Percentiles rank a stretch among this genome's conserved stretches.
These are phyloP conservation scores for human (Homo sapiens) DNA, from an alignment of 2,113 vertebrate genomes.

Conservation along the genomic window DNA sequence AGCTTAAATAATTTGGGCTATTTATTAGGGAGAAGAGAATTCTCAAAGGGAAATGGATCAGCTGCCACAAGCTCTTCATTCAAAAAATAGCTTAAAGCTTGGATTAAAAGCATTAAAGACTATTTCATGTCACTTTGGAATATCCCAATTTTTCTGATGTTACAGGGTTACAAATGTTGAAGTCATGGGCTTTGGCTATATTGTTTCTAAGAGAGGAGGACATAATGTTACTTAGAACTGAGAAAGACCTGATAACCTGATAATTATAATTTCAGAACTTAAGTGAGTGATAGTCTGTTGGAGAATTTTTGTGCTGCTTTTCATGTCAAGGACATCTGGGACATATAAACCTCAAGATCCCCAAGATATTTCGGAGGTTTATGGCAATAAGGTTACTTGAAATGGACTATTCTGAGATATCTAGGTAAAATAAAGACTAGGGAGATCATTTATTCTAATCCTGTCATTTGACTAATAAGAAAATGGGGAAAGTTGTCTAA, in stretches of 20 bases:
- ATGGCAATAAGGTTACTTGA: neutral
- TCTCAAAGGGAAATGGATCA: neutral
- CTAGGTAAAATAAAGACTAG: neutral
- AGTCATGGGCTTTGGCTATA: neutral
- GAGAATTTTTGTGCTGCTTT: neutral
- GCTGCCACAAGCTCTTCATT: neutral
- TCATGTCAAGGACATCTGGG: neutral
- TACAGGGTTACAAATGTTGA: neutral
- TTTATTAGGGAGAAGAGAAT: neutral
- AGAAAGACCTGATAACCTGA: neutral
- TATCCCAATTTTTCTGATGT: neutral
- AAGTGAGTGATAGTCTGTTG: neutral
- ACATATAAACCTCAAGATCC: neutral
- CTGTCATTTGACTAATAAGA: neutral
- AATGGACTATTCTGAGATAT: conserved; percentile 34
- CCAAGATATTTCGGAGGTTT: conserved; percentile 5
- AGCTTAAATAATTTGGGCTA: neutral
- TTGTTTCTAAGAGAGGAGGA: neutral
- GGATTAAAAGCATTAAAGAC: conserved; percentile 18
- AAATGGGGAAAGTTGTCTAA: neutral
- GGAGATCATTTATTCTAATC: neutral
- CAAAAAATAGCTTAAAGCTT: neutral
- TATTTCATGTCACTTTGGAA: conserved; percentile 28
- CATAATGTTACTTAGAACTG: neutral
- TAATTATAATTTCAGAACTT: conserved; percentile 41